Evolutionary conservation across 2,888 invertebrate species (phyloP), one percentile per base, ranked within the genome.

Genomic region (Dynastes tityus): DNA sequence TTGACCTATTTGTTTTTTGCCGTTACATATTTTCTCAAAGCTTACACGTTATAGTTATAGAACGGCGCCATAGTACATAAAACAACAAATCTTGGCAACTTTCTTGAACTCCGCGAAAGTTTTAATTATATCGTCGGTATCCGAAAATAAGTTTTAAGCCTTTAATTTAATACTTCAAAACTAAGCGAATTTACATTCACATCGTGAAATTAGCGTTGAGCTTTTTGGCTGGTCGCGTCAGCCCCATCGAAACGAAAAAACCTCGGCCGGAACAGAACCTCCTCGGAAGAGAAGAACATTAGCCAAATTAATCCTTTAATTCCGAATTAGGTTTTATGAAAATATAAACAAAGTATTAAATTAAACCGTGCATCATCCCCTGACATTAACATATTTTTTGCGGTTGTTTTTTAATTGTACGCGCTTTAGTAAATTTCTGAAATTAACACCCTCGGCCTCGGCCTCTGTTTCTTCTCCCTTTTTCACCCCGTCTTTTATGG

Each of bases 361-460:
- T 61, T 61, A 49, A 45, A 61, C 73, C 45, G 61, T 61, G 61
- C 61, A 74, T 74, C 73, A 74, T 74, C 73, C 55, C 13, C 45
- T 74, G 61, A 61, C 61, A 61, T 63, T 74, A 74, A 74, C 73
- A 74, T 74, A 74, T 74, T 74, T 71, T 74, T 74, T 74, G 73
- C 27, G 61, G 73, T 74, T 74, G 29, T 63, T 63, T 74, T 74
- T 74, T 74, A 74, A 74, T 74, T 61, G 73, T 45, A 37, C 73
- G 13, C 45, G 61, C 61, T 74, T 71, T 74, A 74, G 61, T 74
- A 74, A 74, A 74, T 74, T 74, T 74, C 45, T 61, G 40, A 45
- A 74, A 74, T 61, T 74, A 74, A 74, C 73, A 61, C 73, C 51
- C 58, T 45, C 37, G 40, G 5, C 45, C 29, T 22, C 16, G 37